phyloP scores from a whole-genome alignment of 2,888 invertebrate genomes.

The Lithophane leautieri region DNA sequence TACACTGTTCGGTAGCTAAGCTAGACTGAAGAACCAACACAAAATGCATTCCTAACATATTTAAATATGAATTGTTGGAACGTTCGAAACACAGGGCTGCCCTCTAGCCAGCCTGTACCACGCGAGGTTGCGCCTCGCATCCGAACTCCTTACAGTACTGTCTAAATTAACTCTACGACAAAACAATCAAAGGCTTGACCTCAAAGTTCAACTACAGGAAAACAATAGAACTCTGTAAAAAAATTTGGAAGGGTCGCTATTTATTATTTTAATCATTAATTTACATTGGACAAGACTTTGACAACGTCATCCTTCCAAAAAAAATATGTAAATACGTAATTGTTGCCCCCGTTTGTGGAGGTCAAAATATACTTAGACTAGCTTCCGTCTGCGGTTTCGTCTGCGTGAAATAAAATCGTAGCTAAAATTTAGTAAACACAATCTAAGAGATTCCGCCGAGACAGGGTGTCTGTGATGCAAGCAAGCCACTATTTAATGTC shows the following conservation, averaged over 20 bases:
- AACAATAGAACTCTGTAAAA: constrained; percentile 10
- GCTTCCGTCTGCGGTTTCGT: no score
- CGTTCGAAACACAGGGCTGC: no score
- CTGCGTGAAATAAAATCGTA: no score
- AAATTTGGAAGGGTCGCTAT: constrained; percentile 22
- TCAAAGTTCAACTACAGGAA: constrained; percentile 40
- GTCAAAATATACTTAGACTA: not conserved
- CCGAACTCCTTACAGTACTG: no score
- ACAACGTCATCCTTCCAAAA: not conserved
- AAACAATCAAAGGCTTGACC: constrained; percentile 41
- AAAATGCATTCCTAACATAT: no score
- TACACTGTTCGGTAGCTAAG: no score
- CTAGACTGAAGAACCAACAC: no score
- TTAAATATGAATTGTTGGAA: no score
- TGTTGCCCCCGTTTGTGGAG: not conserved
- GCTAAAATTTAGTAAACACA: not conserved
- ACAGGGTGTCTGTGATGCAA: not conserved
- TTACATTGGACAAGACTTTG: not conserved
- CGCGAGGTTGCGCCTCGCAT: no score
- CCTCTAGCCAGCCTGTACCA: no score
- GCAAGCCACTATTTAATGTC: not conserved
- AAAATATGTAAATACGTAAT: not conserved
- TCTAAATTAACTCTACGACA: constrained; percentile 17
- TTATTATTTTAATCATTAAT: constrained; percentile 26
- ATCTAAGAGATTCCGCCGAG: not conserved